A percentile compares a stretch with the other conserved stretches of the same genome.
phyloP scores from a whole-genome alignment of 2,113 vertebrate species.

The Terrapene triunguis region DNA sequence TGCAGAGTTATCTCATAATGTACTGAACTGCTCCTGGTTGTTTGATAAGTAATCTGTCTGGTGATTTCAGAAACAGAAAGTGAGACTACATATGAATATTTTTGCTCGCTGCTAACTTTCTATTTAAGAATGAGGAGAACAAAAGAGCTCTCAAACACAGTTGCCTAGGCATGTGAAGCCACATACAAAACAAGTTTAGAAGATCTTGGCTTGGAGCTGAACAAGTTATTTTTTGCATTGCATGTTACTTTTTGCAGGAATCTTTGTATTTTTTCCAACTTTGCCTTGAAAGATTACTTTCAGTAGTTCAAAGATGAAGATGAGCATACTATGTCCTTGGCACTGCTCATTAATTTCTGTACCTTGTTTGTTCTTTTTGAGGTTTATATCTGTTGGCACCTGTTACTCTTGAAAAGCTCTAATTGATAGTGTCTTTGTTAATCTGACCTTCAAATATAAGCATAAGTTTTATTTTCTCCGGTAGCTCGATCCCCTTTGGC shows the following conservation, averaged over 20 bases:
- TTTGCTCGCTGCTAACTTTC: background rate
- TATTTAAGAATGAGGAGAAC: background rate
- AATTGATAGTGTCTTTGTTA: background rate
- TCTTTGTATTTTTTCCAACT: background rate
- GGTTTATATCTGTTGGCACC: background rate
- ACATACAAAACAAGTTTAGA: background rate
- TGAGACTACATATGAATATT: rapidly evolving
- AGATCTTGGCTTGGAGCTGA: background rate
- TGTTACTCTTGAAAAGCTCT: background rate
- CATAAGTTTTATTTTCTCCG: background rate
- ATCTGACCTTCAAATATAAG: background rate
- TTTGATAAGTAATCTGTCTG: background rate
- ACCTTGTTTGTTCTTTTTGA: background rate
- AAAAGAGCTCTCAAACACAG: background rate
- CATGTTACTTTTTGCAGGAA: background rate
- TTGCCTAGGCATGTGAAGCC: background rate
- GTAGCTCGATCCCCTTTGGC: background rate
- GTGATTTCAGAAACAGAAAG: background rate
- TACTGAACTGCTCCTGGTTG: background rate
- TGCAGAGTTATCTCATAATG: rapidly evolving
- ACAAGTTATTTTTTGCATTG: background rate
- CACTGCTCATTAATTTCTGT: background rate
- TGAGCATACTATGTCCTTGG: background rate
- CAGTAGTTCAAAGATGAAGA: background rate
- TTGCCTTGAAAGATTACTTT: background rate